Conservation (phyloP, 2,888 invertebrate species). For the Lypha dubia region DNA sequence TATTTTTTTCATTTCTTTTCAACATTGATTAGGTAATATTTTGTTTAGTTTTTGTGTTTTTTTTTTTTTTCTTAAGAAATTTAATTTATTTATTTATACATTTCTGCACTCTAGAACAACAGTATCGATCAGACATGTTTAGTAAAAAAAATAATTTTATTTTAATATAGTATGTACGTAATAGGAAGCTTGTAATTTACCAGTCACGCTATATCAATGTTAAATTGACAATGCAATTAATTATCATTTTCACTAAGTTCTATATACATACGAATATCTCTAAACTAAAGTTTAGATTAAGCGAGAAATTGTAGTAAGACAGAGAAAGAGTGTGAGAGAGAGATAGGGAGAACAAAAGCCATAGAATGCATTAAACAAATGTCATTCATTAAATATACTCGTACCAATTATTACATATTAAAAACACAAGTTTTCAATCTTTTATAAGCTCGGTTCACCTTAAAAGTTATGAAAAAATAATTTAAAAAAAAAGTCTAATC, state of each 20-base stretch:
- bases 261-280: background rate
- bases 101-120: background rate
- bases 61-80: slow-evolving; percentile 48
- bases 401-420: background rate
- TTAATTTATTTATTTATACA: slow-evolving; percentile 9
- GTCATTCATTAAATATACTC: slow-evolving; percentile 1
- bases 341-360: background rate
- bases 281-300: background rate
- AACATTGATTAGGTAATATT: slow-evolving; percentile 62
- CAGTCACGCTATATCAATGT: slow-evolving; percentile 71
- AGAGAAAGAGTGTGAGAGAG: background rate
- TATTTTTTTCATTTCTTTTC: slow-evolving; percentile 16
- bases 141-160: slow-evolving; percentile 9
- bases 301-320: background rate
- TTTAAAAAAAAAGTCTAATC: background rate
- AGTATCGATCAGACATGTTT: background rate
- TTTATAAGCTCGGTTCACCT: slow-evolving; percentile 4
- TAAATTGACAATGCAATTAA: slow-evolving; percentile 62
- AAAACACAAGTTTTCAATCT: slow-evolving; percentile 3
- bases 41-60: slow-evolving; percentile 33
- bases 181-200: slow-evolving; percentile 60
- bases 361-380: background rate
- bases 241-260: slow-evolving; percentile 43
- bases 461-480: background rate
- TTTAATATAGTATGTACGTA: no score